phyloP scores from a whole-genome alignment of 64 coral and sea anemone genomes.

The Porites australiensis region DNA sequence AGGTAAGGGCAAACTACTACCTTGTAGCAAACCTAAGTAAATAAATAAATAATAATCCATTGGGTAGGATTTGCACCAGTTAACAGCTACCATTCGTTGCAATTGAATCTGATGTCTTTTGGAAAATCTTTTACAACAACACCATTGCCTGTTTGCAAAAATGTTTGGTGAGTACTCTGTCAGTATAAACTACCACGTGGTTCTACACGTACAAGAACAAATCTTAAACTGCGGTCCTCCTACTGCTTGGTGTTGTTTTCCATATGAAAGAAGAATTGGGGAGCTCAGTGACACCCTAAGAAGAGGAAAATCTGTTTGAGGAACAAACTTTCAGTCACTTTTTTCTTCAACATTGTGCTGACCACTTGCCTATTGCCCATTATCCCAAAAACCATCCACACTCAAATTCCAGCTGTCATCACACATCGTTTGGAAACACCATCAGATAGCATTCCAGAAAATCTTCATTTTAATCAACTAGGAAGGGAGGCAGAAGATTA shows the following conservation, averaged over 20 bases:
- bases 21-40: conserved; percentile 10
- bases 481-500: conserved; percentile 18
- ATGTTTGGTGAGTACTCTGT: conserved; percentile 12
- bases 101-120: background rate
- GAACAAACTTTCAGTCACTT: conserved; percentile 40
- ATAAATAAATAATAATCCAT: background rate
- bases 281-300: conserved; percentile 1
- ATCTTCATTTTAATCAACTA: background rate
- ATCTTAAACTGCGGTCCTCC: conserved; percentile 47
- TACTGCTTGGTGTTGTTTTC: conserved; percentile 33
- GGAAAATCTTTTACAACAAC: background rate
- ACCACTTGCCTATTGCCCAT: background rate
- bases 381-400: background rate
- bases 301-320: conserved; percentile 31
- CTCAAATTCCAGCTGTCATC: conserved; percentile 4
- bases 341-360: conserved; percentile 22
- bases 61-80: background rate
- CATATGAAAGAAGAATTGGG: conserved; percentile 29
- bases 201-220: conserved; percentile 18
- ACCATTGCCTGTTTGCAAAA: conserved; percentile 10
- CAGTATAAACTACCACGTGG: conserved; percentile 37
- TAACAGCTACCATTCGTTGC: background rate
- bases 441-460: background rate
- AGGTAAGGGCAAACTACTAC: conserved; percentile 20
- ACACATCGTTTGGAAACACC: conserved; percentile 11